A percentile compares a stretch with the other conserved stretches of the same genome.
Conservation (phyloP, 2,797 vertebrate genomes). For the Callimico goeldii region DNA sequence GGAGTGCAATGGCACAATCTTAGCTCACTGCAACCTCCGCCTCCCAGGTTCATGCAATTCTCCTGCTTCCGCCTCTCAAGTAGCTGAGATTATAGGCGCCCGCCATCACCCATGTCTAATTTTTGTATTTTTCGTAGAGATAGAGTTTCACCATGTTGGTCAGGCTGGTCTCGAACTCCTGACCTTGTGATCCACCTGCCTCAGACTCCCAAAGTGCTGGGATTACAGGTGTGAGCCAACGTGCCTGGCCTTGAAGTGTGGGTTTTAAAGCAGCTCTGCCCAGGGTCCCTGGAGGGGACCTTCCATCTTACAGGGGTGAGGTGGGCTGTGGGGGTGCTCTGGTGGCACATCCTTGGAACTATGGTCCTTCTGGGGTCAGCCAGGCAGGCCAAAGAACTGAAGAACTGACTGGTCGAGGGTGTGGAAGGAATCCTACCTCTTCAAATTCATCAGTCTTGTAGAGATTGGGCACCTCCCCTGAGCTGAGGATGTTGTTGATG, state of each 20-base stretch:
- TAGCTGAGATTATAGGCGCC: too few relatives aligned
- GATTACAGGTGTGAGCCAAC: not conserved
- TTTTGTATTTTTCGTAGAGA: too few relatives aligned
- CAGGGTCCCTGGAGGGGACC: not conserved
- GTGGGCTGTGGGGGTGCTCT: not conserved
- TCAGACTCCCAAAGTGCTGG: not conserved
- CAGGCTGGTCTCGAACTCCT: too few relatives aligned
- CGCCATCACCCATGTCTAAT: too few relatives aligned
- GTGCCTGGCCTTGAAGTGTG: too few relatives aligned
- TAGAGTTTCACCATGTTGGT: too few relatives aligned
- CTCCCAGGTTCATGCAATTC: too few relatives aligned
- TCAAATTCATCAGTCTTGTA: constrained; percentile 93
- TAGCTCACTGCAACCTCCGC: too few relatives aligned
- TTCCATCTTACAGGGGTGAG: not conserved
- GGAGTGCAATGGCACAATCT: too few relatives aligned
- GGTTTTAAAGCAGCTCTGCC: not conserved
- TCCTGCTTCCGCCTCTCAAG: too few relatives aligned
- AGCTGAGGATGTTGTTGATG: constrained; percentile 94
- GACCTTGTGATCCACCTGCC: too few relatives aligned
- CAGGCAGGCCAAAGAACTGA: not conserved
- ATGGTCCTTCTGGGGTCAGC: not conserved
- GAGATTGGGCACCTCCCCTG: constrained; percentile 93
- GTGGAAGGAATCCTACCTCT: constrained; percentile 83
- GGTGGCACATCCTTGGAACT: not conserved
- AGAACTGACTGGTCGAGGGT: not conserved